phyloP scores from a whole-genome alignment of 2,797 vertebrate genomes.

The Myotis vivesi region DNA sequence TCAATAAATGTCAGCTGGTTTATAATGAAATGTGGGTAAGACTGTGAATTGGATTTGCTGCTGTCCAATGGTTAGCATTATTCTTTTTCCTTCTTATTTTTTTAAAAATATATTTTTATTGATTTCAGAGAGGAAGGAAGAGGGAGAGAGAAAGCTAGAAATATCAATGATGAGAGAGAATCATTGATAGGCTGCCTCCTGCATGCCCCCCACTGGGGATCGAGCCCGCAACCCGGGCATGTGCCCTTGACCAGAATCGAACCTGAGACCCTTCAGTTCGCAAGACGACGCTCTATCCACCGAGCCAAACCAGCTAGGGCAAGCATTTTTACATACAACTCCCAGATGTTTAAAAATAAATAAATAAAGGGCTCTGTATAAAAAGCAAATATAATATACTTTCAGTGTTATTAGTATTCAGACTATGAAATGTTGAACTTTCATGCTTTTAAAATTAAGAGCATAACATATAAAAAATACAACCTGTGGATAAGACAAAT shows the following conservation, averaged over 20 bases:
- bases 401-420: slow-evolving; percentile 19
- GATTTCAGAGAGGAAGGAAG: too few species aligned
- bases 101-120: too few species aligned
- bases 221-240: too few species aligned
- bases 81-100: background rate
- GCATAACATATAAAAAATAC: background rate
- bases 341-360: background rate
- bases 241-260: too few species aligned
- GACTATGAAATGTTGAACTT: background rate
- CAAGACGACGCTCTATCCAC: too few species aligned
- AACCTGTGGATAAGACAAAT: background rate
- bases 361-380: background rate
- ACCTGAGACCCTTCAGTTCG: too few species aligned
- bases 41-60: background rate
- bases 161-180: too few species aligned
- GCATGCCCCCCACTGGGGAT: too few species aligned
- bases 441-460: slow-evolving; percentile 26
- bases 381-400: slow-evolving; percentile 14
- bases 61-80: background rate
- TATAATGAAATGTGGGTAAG: background rate
- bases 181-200: too few species aligned
- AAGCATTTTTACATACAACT: background rate
- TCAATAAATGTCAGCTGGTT: background rate
- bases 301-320: too few species aligned
- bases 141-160: too few species aligned